Base-by-base conservation (phyloP, 2,113 vertebrate genomes). In the Oreocharis arfaki region DNA sequence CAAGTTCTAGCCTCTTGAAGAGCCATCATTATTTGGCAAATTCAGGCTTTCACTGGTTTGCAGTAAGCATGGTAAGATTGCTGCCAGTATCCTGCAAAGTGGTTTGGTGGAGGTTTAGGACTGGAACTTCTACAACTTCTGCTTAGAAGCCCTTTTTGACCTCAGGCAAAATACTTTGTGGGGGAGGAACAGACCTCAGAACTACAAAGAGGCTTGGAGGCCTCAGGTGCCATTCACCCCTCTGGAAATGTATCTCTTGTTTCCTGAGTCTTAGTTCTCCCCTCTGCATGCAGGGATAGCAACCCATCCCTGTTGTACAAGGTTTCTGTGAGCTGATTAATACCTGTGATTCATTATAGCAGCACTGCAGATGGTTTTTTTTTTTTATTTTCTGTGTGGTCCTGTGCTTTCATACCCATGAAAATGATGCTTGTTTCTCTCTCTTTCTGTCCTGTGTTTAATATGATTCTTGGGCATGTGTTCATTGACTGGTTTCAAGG, bases 271-370 rank as follows among this genome's bases (percentile, higher is more conserved):
- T 68, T 39, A 13, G 18, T 32, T 91, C 42, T 81, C 44, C 19
- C 9, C 19, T 70, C 39, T 70, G 17, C 32, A 24, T 0, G 0
- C 23, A 59, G 22, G 37, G 13, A 15, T 26, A 27, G 57, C 32
- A 55, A 21, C 16, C 39, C 23, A 77, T 75, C n/a, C 35, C 39
- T 68, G 37, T 20, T 49, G 22, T 21, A 35, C 30, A 46, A 37
- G 23, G 33, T 10, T 50, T 44, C n/a, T 33, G 21, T 39, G 28
- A 74, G 16, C 24, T 47, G 70, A 17, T 69, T 79, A 80, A 46
- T n/a, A 30, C 9, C 6, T 84, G 16, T 65, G n/a, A 37, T 56
- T 78, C 73, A 50, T 42, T 83, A 24, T 3, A 59, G 35, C 11
- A 56, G 28, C 27, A 42, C 33, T 77, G 37, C 13, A 23, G 60